phyloP scores from a whole-genome alignment of 2,888 invertebrate genomes.

The Melinaea menophilus region DNA sequence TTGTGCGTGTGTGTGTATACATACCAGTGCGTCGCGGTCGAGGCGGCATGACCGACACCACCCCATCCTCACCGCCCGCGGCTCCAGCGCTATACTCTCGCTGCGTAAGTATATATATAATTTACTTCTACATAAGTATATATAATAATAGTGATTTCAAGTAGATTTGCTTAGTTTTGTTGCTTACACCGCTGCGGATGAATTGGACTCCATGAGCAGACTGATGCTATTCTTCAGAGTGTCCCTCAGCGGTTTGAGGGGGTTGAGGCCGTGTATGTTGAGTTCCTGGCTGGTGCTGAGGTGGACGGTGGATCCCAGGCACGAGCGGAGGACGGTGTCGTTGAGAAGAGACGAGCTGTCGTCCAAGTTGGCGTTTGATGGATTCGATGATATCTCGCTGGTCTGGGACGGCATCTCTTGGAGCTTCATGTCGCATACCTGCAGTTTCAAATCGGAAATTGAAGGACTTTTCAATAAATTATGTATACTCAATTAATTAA shows the following conservation, averaged over 20 bases:
- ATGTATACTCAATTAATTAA: too few relatives aligned
- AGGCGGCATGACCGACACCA: conserved; percentile 34
- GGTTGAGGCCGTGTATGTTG: conserved; percentile 57
- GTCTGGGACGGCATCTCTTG: conserved; percentile 59
- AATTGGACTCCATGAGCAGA: conserved; percentile 61
- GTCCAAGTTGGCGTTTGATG: conserved; percentile 37
- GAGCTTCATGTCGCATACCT: conserved; percentile 68
- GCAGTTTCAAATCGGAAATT: conserved; percentile 6
- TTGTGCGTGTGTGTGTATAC: background rate
- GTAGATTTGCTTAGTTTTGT: background rate
- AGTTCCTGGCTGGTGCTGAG: conserved; percentile 65
- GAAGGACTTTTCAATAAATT: background rate
- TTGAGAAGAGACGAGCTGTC: conserved; percentile 49
- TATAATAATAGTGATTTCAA: too few relatives aligned
- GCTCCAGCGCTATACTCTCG: conserved; percentile 37
- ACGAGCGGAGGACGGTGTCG: conserved; percentile 53
- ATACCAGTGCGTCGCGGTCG: conserved; percentile 5
- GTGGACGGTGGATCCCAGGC: conserved; percentile 64
- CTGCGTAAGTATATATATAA: conserved; percentile 31
- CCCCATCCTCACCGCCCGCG: background rate
- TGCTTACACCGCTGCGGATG: conserved; percentile 50
- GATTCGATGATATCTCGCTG: conserved; percentile 41
- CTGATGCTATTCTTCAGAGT: conserved; percentile 69
- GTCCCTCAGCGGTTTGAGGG: conserved; percentile 63
- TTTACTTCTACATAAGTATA: too few relatives aligned